Evolutionary conservation across 2,113 vertebrate genomes (phyloP), one percentile per base, ranked within the genome.

Genomic region (Dinomys branickii): DNA sequence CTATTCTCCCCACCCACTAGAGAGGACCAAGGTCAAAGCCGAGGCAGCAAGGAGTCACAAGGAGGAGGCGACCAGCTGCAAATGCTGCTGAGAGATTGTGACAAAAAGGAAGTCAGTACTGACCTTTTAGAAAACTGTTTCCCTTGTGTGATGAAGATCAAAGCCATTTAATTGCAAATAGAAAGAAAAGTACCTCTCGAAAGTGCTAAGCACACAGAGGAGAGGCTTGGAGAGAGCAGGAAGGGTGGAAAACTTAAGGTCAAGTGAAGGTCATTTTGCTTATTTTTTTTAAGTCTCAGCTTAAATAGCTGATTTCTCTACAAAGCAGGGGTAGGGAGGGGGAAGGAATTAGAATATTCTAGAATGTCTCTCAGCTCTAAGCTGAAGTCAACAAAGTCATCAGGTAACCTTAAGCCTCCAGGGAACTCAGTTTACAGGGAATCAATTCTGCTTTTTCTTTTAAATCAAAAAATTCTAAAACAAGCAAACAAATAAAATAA

Each of bases 121-220:
- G 90, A 94, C 61, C 84, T 85, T 91, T 93, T 28, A 41, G 75
- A 97, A 73, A 94, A 86, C 35, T 63, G 5, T 33, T 73, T 84
- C 77, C 90, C 35, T 58, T 90, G 75, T 59, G 56, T 82, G 58
- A 75, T 81, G 75, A 77, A 95, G 83, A 92, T 91, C 87, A 96
- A 96, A 95, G 83, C 71, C 44, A 69, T 35, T 75, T 80, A 28
- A 58, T 44, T 90, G 16, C 54, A 35, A 81, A 63, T 65, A 56
- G 54, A 82, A 69, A 63, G 5, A 8, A 90, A 92, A 33, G 58
- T 12, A 9, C 44, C 24, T 69, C 61, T 44, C 50, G 33, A 19
- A 71, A 86, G 22, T 56, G 33, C 30, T 78, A 88, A 73, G 26
- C 58, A n/a, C 0, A 33, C 54, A 38, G 44, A 38, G 85, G 35